phyloP scores from a whole-genome alignment of 2,113 vertebrate genomes.

The Hepsetus odoe region DNA sequence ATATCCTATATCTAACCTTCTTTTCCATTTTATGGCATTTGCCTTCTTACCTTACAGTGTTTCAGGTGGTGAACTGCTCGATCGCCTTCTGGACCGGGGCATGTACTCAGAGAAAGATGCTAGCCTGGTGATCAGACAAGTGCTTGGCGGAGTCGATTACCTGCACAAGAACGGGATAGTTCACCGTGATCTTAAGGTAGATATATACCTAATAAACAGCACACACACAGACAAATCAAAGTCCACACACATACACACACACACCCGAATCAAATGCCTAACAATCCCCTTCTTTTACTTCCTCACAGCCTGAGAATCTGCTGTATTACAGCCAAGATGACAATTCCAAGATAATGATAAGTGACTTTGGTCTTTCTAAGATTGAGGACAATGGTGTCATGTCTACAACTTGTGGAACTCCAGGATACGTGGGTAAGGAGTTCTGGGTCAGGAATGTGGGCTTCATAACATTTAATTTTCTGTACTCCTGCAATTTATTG shows the following conservation, averaged over 20 bases:
- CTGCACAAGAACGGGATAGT: constrained; percentile 90
- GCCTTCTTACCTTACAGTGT: constrained; percentile 72
- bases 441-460: not conserved
- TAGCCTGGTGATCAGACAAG: constrained; percentile 90
- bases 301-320: constrained; percentile 89
- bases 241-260: not conserved
- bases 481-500: not conserved
- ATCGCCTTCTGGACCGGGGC: constrained; percentile 90
- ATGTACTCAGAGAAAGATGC: constrained; percentile 93
- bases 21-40: not conserved
- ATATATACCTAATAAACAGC: too few species aligned
- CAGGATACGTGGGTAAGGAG: constrained; percentile 89
- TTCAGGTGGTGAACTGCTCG: constrained; percentile 93
- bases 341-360: constrained; percentile 96
- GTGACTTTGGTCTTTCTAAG: constrained; percentile 94
- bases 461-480: not conserved
- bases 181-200: constrained; percentile 92
- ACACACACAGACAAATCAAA: not conserved
- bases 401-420: constrained; percentile 95
- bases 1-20: too few species aligned
- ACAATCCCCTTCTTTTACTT: not conserved
- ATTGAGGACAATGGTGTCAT: constrained; percentile 91
- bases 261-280: not conserved
- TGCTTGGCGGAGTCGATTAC: constrained; percentile 88
- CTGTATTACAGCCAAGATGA: constrained; percentile 90